These are phyloP conservation scores for Tachina lurida DNA, from an alignment of 2,888 invertebrate genomes.

Conservation along the genomic window DNA sequence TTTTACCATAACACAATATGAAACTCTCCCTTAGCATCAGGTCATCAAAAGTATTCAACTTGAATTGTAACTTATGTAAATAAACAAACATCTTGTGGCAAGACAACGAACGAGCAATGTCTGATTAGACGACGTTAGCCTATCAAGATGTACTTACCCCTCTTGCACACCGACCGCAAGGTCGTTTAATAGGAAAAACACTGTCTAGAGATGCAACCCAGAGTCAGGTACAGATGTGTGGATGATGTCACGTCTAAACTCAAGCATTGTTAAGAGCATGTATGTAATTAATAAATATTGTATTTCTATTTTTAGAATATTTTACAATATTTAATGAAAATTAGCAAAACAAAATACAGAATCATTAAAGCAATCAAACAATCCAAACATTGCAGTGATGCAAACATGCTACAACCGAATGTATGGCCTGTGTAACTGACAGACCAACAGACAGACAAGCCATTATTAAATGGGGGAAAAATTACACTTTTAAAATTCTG, in stretches of 20 bases:
- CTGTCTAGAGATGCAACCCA: conserved; percentile 31
- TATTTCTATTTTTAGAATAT: conserved; percentile 62
- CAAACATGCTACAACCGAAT: conserved; percentile 9
- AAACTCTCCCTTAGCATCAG: conserved; percentile 11
- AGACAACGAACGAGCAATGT: conserved; percentile 35
- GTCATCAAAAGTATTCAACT: conserved; percentile 19
- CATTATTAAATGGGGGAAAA: conserved; percentile 35
- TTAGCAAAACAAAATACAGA: conserved; percentile 4
- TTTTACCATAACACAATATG: background rate
- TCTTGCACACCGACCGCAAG: conserved; percentile 65
- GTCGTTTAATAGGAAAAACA: conserved; percentile 50
- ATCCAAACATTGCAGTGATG: conserved; percentile 48
- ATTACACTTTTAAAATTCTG: conserved; percentile 40
- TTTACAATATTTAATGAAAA: conserved; percentile 50
- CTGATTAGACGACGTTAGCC: conserved; percentile 14
- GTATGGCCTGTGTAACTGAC: background rate
- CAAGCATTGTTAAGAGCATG: conserved; percentile 41
- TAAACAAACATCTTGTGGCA: conserved; percentile 41
- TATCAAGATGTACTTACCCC: conserved; percentile 12
- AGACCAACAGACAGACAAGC: background rate
- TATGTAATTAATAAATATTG: conserved; percentile 62
- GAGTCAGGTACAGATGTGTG: conserved; percentile 34
- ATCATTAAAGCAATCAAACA: conserved; percentile 35
- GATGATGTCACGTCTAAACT: conserved; percentile 63
- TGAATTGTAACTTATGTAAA: conserved; percentile 13